phyloP scores from a whole-genome alignment of 2,113 vertebrate genomes.

The Malurus melanocephalus region DNA sequence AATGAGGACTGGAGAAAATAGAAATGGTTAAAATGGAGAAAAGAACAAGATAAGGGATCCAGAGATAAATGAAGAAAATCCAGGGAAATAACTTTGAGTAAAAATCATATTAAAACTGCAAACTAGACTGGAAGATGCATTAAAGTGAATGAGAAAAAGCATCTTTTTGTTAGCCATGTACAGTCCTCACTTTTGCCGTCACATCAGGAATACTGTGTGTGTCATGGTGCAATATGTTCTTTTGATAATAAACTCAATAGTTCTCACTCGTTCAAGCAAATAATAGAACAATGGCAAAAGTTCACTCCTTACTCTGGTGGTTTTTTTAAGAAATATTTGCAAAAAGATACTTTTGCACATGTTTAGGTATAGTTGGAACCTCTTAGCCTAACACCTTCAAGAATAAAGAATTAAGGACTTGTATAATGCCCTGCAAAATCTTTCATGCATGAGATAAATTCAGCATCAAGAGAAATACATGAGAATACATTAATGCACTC shows the following conservation, averaged over 20 bases:
- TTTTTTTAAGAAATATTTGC: not conserved
- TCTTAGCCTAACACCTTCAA: not conserved
- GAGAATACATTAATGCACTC: slow-evolving; percentile 25
- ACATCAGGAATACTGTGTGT: not conserved
- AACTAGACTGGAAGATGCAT: not conserved
- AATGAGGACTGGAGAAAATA: not conserved
- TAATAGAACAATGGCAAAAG: not conserved
- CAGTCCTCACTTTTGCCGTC: not conserved
- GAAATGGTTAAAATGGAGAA: not conserved
- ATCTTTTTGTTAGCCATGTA: not conserved
- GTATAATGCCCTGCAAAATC: not conserved
- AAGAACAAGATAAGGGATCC: not conserved
- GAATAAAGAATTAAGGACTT: not conserved
- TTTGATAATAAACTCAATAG: not conserved
- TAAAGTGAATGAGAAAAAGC: not conserved
- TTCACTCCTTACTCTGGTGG: not conserved
- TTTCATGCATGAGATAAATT: slow-evolving; percentile 20
- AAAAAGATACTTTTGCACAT: not conserved
- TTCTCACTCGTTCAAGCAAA: not conserved
- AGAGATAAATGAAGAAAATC: not conserved
- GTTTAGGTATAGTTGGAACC: not conserved
- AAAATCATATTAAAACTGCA: not conserved
- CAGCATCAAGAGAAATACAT: slow-evolving; percentile 8
- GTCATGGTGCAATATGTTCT: not conserved
- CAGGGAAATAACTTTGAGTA: not conserved